Percentiles rank a stretch among this genome's conserved stretches.
Conservation (phyloP, 2,888 invertebrate genomes). For the Cephus rjabovi region DNA sequence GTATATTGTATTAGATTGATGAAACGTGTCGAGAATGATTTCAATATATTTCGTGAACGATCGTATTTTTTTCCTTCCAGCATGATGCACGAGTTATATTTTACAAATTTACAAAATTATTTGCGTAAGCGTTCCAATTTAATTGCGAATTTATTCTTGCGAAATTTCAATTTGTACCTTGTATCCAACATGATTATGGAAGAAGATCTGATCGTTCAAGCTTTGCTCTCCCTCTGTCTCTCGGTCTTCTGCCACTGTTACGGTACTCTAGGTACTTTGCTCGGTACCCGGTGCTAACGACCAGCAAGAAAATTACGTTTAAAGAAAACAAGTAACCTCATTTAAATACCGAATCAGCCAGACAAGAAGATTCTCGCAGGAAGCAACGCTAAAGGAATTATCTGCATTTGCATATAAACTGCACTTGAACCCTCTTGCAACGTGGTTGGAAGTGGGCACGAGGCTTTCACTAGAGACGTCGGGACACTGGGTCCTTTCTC, state of each 20-base stretch:
- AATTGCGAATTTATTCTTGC: background rate
- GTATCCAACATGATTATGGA: background rate
- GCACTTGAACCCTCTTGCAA: conserved; percentile 11
- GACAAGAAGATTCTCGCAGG: conserved; percentile 7
- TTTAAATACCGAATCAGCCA: background rate
- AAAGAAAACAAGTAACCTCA: background rate
- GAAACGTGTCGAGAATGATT: background rate
- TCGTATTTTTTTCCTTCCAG: background rate
- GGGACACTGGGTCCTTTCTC: background rate
- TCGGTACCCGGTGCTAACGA: background rate
- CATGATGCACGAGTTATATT: no score
- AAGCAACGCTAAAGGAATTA: conserved; percentile 27
- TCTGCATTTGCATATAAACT: conserved; percentile 31
- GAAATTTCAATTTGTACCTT: background rate
- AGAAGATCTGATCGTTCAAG: background rate
- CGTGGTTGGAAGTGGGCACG: background rate
- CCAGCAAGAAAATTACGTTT: background rate
- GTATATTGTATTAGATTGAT: background rate
- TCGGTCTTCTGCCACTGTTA: background rate
- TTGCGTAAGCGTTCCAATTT: background rate
- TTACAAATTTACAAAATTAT: background rate
- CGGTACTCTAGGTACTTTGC: background rate
- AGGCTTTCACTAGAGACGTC: background rate
- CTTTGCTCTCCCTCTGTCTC: background rate
- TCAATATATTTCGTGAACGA: background rate